Evolutionary conservation across 2,888 invertebrate species (phyloP).

Genomic region (Spisula solida): DNA sequence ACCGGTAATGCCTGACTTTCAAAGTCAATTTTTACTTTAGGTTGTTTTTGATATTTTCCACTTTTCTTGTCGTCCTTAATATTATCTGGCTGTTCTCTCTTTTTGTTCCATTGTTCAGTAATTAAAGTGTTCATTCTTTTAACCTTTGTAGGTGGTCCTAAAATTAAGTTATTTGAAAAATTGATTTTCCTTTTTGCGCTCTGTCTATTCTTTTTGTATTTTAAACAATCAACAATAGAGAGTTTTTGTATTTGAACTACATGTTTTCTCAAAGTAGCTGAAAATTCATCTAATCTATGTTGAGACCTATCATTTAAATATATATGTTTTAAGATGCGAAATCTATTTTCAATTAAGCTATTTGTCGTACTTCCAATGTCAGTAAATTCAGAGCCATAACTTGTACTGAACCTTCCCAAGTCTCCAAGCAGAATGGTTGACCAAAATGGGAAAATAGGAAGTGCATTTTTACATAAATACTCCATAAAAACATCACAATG

Average conservation of each 20-base stretch:
- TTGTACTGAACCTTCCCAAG: slow-evolving; percentile 32
- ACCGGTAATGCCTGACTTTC: too few relatives aligned
- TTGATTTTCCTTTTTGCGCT: too few relatives aligned
- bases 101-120: slow-evolving; percentile 26
- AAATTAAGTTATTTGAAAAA: too few relatives aligned
- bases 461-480: slow-evolving; percentile 30
- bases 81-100: slow-evolving; percentile 17
- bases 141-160: neutral
- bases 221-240: too few relatives aligned
- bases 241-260: too few relatives aligned
- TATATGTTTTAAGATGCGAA: slow-evolving; percentile 47
- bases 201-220: too few relatives aligned
- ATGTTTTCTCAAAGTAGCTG: slow-evolving; percentile 26
- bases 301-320: slow-evolving; percentile 41
- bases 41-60: too few relatives aligned
- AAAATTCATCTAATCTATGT: slow-evolving; percentile 56
- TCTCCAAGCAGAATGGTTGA: slow-evolving; percentile 49
- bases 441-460: slow-evolving; percentile 39
- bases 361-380: slow-evolving; percentile 20
- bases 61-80: neutral
- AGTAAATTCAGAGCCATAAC: slow-evolving; percentile 27
- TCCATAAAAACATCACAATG: neutral
- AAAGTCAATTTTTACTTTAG: too few relatives aligned
- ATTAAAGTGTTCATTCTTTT: slow-evolving; percentile 10
- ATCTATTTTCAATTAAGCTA: slow-evolving; percentile 47